Conservation (phyloP, 2,888 invertebrate species). For the Noctuana brunneofusca region DNA sequence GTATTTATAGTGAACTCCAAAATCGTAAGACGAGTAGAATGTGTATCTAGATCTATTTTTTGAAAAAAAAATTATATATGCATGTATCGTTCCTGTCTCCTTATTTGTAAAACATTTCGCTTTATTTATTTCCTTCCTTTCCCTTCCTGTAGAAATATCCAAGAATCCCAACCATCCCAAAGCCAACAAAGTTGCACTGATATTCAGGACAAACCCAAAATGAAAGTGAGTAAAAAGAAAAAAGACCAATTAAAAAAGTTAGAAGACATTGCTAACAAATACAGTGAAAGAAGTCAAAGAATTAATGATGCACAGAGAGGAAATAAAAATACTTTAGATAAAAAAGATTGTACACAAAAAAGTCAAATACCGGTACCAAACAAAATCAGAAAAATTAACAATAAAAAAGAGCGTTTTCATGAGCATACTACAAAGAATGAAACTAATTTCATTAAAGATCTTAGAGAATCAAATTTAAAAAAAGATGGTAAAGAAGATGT, state of each 20-base stretch:
- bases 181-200: conserved; percentile 61
- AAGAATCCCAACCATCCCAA: conserved; percentile 54
- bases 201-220: conserved; percentile 52
- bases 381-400: conserved; percentile 38
- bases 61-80: conserved; percentile 40
- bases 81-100: conserved; percentile 70
- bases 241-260: conserved; percentile 68
- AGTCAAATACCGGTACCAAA: conserved; percentile 65
- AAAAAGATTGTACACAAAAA: conserved; percentile 46
- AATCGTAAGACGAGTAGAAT: conserved; percentile 80
- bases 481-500: neutral
- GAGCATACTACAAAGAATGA: conserved; percentile 23
- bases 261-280: conserved; percentile 68
- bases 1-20: too few species aligned
- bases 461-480: conserved; percentile 4
- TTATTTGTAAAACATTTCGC: conserved; percentile 61
- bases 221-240: conserved; percentile 57
- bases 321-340: conserved; percentile 39
- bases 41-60: conserved; percentile 30
- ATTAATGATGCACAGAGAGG: conserved; percentile 40
- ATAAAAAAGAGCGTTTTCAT: conserved; percentile 15
- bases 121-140: conserved; percentile 68
- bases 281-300: conserved; percentile 57
- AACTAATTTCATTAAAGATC: conserved; percentile 14
- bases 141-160: conserved; percentile 68